Evolutionary conservation across 2,888 invertebrate genomes (phyloP), one percentile per base, ranked within the genome.

Genomic region (Drosophila anceps): DNA sequence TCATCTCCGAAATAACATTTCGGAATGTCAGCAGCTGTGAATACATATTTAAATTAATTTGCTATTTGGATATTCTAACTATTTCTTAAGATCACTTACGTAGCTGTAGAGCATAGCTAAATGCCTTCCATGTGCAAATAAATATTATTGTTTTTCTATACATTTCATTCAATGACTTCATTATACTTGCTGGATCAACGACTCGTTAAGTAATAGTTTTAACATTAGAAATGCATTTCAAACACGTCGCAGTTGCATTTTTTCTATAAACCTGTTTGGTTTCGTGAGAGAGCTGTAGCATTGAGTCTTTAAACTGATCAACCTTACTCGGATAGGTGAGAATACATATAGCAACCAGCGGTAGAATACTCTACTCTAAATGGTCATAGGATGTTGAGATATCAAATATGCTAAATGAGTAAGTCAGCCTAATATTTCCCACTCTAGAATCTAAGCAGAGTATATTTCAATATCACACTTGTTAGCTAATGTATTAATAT

Each of bases 1-100:
- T 48, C 18, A 27, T 76, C 62, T 4, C 61, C 75, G 27, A 43
- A 76, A 15, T 24, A 50, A 13, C 76, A 76, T 60, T 71, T 76
- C 24, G 44, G 24, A 2, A 75, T 61, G 10, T 64, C 51, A 9
- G 13, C 43, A 58, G 76, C 76, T 76, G 62, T 15, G 7, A 13
- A 48, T 18, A 9, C 20, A 10, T 12, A 1, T 6, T 0, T 29
- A 29, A n/a, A n/a, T 2, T 5, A 51, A 24, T n/a, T n/a, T n/a
- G n/a, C n/a, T n/a, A 24, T 13, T 27, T 39, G 3, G 18, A 29
- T 35, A 27, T 8, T 27, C 18, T 0, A 13, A 33, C 4, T 9
- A 15, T 0, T n/a, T 6, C 29, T 10, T 4, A 1, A 4, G 10
- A 10, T 39, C 1, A 66, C 74, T 10, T 55, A 73, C 74, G 74